phyloP scores from a whole-genome alignment of 23 tunicate genomes.

The Clavelina lepadiformis region DNA sequence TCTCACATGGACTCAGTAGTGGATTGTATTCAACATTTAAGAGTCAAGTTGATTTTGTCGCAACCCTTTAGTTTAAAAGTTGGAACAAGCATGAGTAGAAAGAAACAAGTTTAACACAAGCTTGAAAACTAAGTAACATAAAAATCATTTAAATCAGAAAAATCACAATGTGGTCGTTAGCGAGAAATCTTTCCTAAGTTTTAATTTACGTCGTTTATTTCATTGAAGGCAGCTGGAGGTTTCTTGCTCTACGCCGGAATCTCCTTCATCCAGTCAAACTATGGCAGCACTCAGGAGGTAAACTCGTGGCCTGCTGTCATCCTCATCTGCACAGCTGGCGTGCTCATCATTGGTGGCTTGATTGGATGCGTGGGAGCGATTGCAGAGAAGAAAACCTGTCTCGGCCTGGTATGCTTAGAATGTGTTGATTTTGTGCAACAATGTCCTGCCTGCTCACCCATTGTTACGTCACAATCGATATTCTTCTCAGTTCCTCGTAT shows the following conservation, averaged over 20 bases:
- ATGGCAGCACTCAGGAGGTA: slow-evolving; percentile 19
- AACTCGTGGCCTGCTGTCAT: slow-evolving; percentile 43
- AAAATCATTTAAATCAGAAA: no score
- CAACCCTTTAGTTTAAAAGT: no score
- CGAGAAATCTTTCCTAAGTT: no score
- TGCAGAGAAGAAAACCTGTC: slow-evolving; percentile 50
- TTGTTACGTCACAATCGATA: no score
- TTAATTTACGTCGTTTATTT: background rate
- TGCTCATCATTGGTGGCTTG: slow-evolving; percentile 38
- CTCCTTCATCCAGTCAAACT: slow-evolving; percentile 11
- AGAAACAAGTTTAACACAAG: no score
- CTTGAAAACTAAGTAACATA: no score
- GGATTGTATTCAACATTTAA: no score
- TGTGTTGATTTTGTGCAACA: background rate
- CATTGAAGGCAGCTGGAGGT: slow-evolving; percentile 26
- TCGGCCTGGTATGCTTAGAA: slow-evolving; percentile 41
- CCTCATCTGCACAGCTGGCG: slow-evolving; percentile 30
- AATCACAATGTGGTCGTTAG: no score
- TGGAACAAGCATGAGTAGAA: background rate
- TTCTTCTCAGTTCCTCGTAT: slow-evolving; percentile 27
- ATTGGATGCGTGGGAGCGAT: slow-evolving; percentile 50
- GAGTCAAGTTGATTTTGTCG: no score
- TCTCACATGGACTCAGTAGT: no score
- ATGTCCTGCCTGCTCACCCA: no score
- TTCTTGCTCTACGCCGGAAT: slow-evolving; percentile 54